A percentile compares a stretch with the other conserved stretches of the same genome.
Evolutionary conservation across 2,888 invertebrate genomes (phyloP).

Genomic region (Alentia gelatinosa): DNA sequence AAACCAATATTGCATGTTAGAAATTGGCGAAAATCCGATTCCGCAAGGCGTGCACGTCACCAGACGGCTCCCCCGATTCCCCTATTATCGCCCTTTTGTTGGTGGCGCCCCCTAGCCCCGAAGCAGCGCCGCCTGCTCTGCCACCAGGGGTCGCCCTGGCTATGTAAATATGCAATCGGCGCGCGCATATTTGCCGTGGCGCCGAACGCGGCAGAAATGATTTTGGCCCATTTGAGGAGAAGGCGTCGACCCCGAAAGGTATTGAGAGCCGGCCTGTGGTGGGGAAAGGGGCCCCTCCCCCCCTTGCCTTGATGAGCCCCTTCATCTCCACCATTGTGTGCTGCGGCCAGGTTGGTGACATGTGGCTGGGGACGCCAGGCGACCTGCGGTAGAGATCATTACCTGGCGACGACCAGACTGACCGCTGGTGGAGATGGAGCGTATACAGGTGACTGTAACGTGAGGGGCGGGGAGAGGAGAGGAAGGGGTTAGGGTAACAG

Average conservation of each 20-base stretch:
- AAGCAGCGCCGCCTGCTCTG: background rate
- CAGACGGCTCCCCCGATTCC: background rate
- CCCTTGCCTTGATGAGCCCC: slow-evolving; percentile 1
- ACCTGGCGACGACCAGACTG: background rate
- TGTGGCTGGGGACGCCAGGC: background rate
- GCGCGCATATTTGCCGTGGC: background rate
- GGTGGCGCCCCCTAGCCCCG: background rate
- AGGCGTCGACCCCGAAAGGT: background rate
- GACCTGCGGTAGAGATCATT: background rate
- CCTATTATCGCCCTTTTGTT: background rate
- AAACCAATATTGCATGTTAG: slow-evolving; percentile 48
- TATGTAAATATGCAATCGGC: slow-evolving; percentile 22
- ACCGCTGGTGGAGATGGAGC: background rate
- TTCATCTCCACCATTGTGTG: slow-evolving; percentile 3
- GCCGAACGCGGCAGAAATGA: background rate
- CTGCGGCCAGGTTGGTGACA: background rate
- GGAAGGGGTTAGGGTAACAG: background rate
- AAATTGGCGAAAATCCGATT: slow-evolving; percentile 23
- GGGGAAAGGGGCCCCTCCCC: background rate
- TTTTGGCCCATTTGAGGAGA: background rate
- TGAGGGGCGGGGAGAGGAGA: background rate
- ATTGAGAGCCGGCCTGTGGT: background rate
- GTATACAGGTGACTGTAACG: background rate
- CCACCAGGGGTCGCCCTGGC: background rate
- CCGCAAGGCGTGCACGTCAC: background rate